Evolutionary conservation across 2,113 vertebrate species (phyloP), one percentile per base, ranked within the genome.

Genomic region (Trematomus loennbergii): DNA sequence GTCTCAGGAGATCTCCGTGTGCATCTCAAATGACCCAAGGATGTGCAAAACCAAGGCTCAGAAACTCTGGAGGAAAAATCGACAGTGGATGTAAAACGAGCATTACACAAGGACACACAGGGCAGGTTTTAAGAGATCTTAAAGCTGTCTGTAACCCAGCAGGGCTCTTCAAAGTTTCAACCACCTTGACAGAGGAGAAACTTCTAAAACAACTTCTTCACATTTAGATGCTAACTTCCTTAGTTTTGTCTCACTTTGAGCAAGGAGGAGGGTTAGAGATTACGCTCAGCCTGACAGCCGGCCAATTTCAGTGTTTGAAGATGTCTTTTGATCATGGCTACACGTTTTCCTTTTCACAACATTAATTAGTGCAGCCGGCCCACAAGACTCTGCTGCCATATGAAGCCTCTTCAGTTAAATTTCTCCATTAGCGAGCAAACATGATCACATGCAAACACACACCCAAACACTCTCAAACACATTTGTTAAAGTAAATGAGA

Each of bases 311-410:
- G 22, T 7, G 33, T 79, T 83, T 89, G 82, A 91, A 87, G 86
- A 85, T 57, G 80, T 61, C 62, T 85, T 90, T 91, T 92, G 88
- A 93, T 93, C 75, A 72, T 7, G 16, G 62, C 67, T 33, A 64
- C 72, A 70, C 61, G 53, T 62, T 29, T 79, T 83, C 82, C 61
- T 67, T 29, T 48, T 12, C 54, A 71, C 63, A 79, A 43, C 62
- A 65, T 83, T 73, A 82, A 87, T 89, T 87, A 85, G 83, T 81
- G 69, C 76, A 79, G 79, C 74, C 75, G 11, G 80, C 81, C 85
- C 77, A 75, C 79, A 61, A 90, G 80, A 72, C 53, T 78, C 62
- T 9, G 43, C 79, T 70, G 82, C 53, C 54, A 52, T 82, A 72
- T 79, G 63, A 67, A 67, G 65, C 53, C 75, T 70, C 63, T 85